phyloP scores from a whole-genome alignment of 2,797 vertebrate species.

The Syngnathus acus region DNA sequence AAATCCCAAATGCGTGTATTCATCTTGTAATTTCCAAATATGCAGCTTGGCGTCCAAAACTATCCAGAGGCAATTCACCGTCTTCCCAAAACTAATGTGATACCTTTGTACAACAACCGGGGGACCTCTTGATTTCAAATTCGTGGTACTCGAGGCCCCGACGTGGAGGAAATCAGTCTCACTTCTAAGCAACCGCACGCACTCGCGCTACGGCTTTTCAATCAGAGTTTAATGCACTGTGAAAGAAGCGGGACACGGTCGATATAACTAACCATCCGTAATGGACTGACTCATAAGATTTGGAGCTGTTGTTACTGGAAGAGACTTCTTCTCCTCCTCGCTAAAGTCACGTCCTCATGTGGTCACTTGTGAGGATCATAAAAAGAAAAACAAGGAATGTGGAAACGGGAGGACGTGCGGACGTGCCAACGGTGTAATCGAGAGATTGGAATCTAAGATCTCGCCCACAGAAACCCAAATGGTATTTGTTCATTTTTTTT shows the following conservation, averaged over 20 bases:
- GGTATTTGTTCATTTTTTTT: neutral
- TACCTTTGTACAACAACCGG: neutral
- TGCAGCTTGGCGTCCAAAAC: neutral
- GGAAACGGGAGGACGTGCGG: slow-evolving; percentile 9
- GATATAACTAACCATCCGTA: slow-evolving; percentile 43
- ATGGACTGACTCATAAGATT: slow-evolving; percentile 44
- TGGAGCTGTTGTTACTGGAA: slow-evolving; percentile 45
- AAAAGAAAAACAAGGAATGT: slow-evolving; percentile 20
- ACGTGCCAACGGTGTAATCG: slow-evolving; percentile 7
- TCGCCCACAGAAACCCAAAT: neutral
- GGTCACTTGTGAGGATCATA: slow-evolving; percentile 8
- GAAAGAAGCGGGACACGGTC: slow-evolving; percentile 28
- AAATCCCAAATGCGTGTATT: neutral
- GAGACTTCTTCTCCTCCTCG: slow-evolving; percentile 14
- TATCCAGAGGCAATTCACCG: neutral
- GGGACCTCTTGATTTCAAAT: slow-evolving; percentile 4
- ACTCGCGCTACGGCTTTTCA: slow-evolving; percentile 28
- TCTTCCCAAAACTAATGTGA: slow-evolving; percentile 3
- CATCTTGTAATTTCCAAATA: neutral
- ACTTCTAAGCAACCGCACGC: neutral
- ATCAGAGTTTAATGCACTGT: slow-evolving; percentile 35
- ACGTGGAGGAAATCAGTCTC: neutral
- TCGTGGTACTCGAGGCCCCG: neutral
- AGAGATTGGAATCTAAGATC: slow-evolving; percentile 3
- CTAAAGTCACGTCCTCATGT: slow-evolving; percentile 3